phyloP scores from a whole-genome alignment of 1,140 invertebrate genomes.

The Nixonia krombeini region DNA sequence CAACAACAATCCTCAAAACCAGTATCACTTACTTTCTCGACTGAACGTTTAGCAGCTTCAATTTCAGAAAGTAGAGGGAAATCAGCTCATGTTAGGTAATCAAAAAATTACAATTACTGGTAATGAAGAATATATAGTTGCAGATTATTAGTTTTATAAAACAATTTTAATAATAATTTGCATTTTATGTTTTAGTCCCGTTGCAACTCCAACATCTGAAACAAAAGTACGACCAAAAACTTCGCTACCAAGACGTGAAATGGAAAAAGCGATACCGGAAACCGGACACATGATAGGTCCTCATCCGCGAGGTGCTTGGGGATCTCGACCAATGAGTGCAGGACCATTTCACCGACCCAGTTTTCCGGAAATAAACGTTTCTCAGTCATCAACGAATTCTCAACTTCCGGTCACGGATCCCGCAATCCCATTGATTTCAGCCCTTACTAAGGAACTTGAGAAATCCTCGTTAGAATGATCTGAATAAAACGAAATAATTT shows the following conservation, averaged over 20 bases:
- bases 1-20: slow-evolving; percentile 25
- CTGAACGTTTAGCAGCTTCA: slow-evolving; percentile 46
- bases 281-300: slow-evolving; percentile 47
- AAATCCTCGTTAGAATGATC: slow-evolving; percentile 59
- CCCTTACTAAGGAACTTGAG: slow-evolving; percentile 76
- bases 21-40: slow-evolving; percentile 31
- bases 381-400: slow-evolving; percentile 66
- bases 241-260: slow-evolving; percentile 50
- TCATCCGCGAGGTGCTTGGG: slow-evolving; percentile 71
- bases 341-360: slow-evolving; percentile 75
- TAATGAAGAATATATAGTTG: too few relatives aligned
- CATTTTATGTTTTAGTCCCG: slow-evolving; percentile 36
- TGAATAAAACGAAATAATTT: too few relatives aligned
- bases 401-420: slow-evolving; percentile 73
- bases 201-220: slow-evolving; percentile 37
- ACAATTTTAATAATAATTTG: slow-evolving; percentile 1
- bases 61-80: slow-evolving; percentile 64
- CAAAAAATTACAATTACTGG: too few relatives aligned
- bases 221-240: slow-evolving; percentile 63
- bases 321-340: slow-evolving; percentile 73
- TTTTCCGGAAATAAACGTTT: slow-evolving; percentile 64
- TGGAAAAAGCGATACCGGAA: slow-evolving; percentile 46
- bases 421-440: slow-evolving; percentile 76
- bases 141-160: neutral
- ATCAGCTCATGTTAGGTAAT: slow-evolving; percentile 71